Conservation (phyloP, 35 echinoderm and acorn worm species). For the Acanthaster planci region DNA sequence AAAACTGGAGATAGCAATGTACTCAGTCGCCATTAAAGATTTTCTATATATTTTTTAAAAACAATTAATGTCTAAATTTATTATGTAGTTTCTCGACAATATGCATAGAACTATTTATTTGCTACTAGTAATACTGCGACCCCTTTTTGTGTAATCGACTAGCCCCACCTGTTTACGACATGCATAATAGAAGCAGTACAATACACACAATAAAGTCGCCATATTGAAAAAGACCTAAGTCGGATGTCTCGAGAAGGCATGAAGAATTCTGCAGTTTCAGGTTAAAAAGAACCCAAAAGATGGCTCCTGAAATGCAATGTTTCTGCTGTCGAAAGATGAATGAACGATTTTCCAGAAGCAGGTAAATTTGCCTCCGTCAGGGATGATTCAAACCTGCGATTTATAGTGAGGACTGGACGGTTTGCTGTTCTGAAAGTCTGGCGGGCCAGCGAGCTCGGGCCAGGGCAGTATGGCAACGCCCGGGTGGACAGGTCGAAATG, state of each 20-base stretch:
- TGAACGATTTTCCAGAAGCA: background rate
- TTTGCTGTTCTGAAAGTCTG: background rate
- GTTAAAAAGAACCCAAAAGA: background rate
- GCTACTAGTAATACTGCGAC: background rate
- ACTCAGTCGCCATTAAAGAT: too few species aligned
- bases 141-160: conserved; percentile 24
- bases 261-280: background rate
- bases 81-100: too few species aligned
- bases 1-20: too few species aligned
- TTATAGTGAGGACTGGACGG: background rate
- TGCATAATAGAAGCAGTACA: conserved; percentile 13
- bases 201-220: conserved; percentile 21
- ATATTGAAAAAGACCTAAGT: conserved; percentile 13
- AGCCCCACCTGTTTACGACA: conserved; percentile 47
- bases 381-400: conserved; percentile 11
- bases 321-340: background rate
- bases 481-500: background rate
- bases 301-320: background rate
- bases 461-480: conserved; percentile 4
- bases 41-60: too few species aligned
- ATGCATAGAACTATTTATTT: background rate
- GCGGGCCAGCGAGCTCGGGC: background rate
- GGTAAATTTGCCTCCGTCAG: background rate
- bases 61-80: too few species aligned
- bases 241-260: background rate